These are phyloP conservation scores for Anolis sagrei DNA, from an alignment of 2,113 vertebrate genomes.

Conservation along the genomic window DNA sequence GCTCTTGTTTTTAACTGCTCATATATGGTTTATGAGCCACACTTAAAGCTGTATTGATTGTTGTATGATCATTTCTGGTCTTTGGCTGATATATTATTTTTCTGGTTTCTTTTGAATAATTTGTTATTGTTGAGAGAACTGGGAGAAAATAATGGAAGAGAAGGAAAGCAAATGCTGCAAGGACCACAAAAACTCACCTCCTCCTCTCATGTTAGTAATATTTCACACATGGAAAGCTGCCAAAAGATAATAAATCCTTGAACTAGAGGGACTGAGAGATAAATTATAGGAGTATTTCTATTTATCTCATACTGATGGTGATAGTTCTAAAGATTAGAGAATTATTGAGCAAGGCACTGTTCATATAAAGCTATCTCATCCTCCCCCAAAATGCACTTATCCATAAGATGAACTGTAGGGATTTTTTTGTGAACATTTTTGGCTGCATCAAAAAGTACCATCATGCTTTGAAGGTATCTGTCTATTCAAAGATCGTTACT, in stretches of 20 bases:
- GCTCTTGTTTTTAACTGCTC: background rate
- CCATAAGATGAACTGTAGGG: background rate
- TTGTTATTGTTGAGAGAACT: background rate
- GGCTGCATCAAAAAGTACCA: too few relatives aligned
- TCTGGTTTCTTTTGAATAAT: conserved; percentile 4
- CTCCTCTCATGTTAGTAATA: background rate
- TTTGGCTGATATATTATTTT: conserved; percentile 1
- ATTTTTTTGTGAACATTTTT: background rate
- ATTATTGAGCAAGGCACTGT: background rate
- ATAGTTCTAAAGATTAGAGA: background rate
- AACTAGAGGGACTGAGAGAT: background rate
- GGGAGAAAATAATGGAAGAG: background rate
- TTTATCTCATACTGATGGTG: background rate
- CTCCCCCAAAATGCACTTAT: background rate
- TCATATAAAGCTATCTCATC: background rate
- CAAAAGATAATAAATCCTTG: conserved; percentile 6
- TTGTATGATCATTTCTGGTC: background rate
- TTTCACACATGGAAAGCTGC: background rate
- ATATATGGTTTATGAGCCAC: conserved; percentile 9
- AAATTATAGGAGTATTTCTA: background rate
- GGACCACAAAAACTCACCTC: background rate
- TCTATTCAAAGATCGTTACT: background rate
- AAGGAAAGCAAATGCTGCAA: background rate
- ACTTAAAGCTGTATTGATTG: background rate
- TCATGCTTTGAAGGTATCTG: background rate